Evolutionary conservation across 2,797 vertebrate species (phyloP).

Genomic region (Pseudomugil gertrudae): DNA sequence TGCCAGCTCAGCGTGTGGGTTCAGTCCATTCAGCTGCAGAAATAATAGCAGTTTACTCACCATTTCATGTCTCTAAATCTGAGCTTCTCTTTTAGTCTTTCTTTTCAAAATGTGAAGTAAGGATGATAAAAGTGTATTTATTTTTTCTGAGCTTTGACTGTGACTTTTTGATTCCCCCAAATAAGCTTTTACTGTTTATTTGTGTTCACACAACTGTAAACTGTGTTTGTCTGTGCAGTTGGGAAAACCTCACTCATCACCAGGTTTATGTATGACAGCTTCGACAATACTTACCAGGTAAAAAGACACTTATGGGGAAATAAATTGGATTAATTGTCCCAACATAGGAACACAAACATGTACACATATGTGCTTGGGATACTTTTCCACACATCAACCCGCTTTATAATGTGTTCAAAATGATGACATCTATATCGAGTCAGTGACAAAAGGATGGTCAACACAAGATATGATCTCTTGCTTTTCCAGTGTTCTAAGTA

Average conservation of each 20-base stretch:
- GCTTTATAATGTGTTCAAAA: neutral
- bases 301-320: neutral
- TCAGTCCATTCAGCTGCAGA: slow-evolving; percentile 62
- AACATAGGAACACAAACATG: no score
- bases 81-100: neutral
- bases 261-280: slow-evolving; percentile 97
- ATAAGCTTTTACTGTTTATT: neutral
- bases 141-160: neutral
- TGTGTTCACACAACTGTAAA: neutral
- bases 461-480: neutral
- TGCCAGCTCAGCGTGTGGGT: slow-evolving; percentile 85
- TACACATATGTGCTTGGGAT: neutral
- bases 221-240: slow-evolving; percentile 79
- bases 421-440: neutral
- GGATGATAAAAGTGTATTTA: neutral
- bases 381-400: neutral
- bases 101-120: neutral
- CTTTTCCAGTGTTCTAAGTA: slow-evolving; percentile 2
- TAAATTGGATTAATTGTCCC: neutral
- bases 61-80: slow-evolving; percentile 26
- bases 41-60: slow-evolving; percentile 22
- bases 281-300: slow-evolving; percentile 97
- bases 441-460: neutral
- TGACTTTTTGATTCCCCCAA: neutral
- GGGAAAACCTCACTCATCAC: slow-evolving; percentile 96